Percentiles rank a stretch among this genome's conserved stretches.
Evolutionary conservation across 2,797 vertebrate species (phyloP).

Genomic region (Nannoperca obscura): DNA sequence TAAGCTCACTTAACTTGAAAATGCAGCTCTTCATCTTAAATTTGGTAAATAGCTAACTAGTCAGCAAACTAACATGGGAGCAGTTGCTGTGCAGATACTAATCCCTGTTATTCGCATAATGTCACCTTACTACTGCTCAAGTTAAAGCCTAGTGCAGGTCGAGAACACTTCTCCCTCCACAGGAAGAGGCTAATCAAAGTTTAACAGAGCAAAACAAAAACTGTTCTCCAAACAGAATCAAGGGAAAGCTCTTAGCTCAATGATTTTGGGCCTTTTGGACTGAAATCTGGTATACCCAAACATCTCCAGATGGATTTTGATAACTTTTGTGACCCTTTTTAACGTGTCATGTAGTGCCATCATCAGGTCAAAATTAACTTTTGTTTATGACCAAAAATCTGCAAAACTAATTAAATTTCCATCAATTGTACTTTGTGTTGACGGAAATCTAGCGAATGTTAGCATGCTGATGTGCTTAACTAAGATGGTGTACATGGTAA

Average conservation of each 20-base stretch:
- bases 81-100: constrained; percentile 7
- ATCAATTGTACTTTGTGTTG: background rate
- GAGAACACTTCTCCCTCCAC: background rate
- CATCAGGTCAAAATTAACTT: background rate
- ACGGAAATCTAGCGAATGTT: background rate
- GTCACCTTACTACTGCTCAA: background rate
- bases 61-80: background rate
- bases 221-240: background rate
- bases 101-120: background rate
- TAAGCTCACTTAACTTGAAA: constrained; percentile 5
- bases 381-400: background rate
- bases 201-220: background rate
- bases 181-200: background rate
- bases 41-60: background rate
- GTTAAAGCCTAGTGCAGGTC: background rate
- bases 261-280: background rate
- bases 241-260: background rate
- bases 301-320: background rate
- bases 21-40: background rate
- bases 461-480: background rate
- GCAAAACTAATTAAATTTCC: background rate
- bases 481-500: background rate
- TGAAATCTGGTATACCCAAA: background rate
- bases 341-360: background rate
- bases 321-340: background rate